phyloP scores from a whole-genome alignment of 2,888 invertebrate species.

The Drosophila neonasuta region DNA sequence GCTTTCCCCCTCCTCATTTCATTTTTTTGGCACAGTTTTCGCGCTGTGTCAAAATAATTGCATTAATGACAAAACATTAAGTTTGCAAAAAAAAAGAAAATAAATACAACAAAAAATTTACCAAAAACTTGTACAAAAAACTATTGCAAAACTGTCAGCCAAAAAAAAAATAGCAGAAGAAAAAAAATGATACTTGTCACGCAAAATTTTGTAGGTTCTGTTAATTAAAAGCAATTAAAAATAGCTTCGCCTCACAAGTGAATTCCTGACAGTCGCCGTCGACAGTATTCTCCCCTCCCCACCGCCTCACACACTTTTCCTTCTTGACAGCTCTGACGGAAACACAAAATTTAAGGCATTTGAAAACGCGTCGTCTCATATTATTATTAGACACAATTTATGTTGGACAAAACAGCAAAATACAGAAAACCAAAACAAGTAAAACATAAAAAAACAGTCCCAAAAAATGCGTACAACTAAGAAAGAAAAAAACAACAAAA shows the following conservation, averaged over 20 bases:
- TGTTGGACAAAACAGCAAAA: conserved; percentile 20
- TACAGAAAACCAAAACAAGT: not conserved
- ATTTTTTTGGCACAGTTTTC: conserved; percentile 36
- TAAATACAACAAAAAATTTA: not conserved
- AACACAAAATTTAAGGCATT: conserved; percentile 54
- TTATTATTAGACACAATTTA: conserved; percentile 42
- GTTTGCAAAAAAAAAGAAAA: not conserved
- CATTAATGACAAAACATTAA: conserved; percentile 47
- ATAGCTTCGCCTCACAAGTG: conserved; percentile 53
- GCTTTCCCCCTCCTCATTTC: not conserved
- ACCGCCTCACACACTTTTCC: not conserved
- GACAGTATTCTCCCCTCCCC: not conserved
- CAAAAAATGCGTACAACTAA: conserved; percentile 27
- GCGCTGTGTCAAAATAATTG: conserved; percentile 56
- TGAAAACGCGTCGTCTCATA: conserved; percentile 56
- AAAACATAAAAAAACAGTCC: not conserved
- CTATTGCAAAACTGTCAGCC: conserved; percentile 6
- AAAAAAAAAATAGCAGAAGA: conserved; percentile 19
- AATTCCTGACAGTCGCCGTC: conserved; percentile 55
- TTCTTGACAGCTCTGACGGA: conserved; percentile 46
- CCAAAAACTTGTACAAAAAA: not conserved
- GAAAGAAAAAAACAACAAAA: conserved; percentile 15
- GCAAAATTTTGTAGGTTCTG: conserved; percentile 55
- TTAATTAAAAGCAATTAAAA: conserved; percentile 77
- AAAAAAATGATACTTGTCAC: conserved; percentile 65